Percentiles rank a stretch among this genome's conserved stretches.
These are phyloP conservation scores for Fulica atra DNA, from an alignment of 2,113 vertebrate genomes.

Conservation along the genomic window DNA sequence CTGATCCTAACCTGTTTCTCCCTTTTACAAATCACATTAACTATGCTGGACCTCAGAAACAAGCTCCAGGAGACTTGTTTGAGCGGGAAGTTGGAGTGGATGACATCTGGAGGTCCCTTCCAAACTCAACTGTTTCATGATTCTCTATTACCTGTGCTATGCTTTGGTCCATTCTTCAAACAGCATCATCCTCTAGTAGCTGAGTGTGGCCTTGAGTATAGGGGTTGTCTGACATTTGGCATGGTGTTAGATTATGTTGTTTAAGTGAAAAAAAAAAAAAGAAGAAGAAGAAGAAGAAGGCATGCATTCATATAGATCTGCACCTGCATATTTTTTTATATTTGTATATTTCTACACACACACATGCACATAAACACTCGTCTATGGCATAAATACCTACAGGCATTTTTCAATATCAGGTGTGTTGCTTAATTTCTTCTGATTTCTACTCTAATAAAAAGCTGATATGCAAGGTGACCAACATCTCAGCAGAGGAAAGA, in stretches of 20 bases:
- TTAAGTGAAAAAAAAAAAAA: background rate
- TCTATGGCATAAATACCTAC: background rate
- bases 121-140: rapidly evolving
- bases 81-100: background rate
- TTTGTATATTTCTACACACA: background rate
- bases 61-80: rapidly evolving
- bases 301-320: no score
- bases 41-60: background rate
- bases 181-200: background rate
- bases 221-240: background rate
- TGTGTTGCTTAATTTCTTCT: background rate
- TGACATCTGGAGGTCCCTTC: background rate
- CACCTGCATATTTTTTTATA: background rate
- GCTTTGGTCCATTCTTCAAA: background rate
- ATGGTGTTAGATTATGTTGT: background rate
- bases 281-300: background rate
- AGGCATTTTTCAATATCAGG: background rate
- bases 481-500: background rate
- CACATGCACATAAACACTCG: background rate
- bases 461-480: background rate
- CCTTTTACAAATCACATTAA: no score
- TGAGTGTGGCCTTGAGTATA: background rate
- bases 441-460: background rate
- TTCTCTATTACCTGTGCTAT: background rate
- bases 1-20: no score